A percentile compares a stretch with the other conserved stretches of the same genome.
phyloP scores from a whole-genome alignment of 2,113 vertebrate species.

The Coregonus clupeaformis region DNA sequence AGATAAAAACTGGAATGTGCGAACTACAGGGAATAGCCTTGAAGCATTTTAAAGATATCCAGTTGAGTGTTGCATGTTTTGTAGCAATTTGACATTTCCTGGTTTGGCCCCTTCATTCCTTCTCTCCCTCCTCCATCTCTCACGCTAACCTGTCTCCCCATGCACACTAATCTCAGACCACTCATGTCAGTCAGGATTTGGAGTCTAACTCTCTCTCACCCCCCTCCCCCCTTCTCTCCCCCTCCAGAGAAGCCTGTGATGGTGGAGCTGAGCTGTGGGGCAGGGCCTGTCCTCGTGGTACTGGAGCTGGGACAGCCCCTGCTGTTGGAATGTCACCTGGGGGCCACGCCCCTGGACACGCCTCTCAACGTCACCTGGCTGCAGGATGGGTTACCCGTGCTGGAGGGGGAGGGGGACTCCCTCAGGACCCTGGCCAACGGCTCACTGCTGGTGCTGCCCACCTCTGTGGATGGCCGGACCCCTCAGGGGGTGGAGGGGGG shows the following conservation, averaged over 20 bases:
- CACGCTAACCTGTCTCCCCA: neutral
- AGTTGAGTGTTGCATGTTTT: no score
- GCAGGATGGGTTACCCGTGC: conserved; percentile 75
- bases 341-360: conserved; percentile 62
- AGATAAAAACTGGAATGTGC: no score
- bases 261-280: conserved; percentile 87
- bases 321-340: conserved; percentile 85
- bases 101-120: no score
- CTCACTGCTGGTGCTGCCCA: conserved; percentile 78
- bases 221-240: conserved; percentile 24
- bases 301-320: conserved; percentile 79
- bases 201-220: neutral
- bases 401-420: conserved; percentile 70
- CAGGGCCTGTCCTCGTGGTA: conserved; percentile 81
- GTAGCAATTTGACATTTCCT: no score
- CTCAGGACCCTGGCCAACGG: conserved; percentile 80
- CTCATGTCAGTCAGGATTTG: conserved; percentile 1
- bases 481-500: conserved; percentile 73
- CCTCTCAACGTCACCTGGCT: conserved; percentile 85
- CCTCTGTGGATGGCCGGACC: conserved; percentile 48
- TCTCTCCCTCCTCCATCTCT: neutral
- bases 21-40: no score
- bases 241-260: conserved; percentile 78
- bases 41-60: no score
- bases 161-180: neutral